Evolutionary conservation across 2,888 invertebrate species (phyloP).

Genomic region (Sepioteuthis lessoniana): DNA sequence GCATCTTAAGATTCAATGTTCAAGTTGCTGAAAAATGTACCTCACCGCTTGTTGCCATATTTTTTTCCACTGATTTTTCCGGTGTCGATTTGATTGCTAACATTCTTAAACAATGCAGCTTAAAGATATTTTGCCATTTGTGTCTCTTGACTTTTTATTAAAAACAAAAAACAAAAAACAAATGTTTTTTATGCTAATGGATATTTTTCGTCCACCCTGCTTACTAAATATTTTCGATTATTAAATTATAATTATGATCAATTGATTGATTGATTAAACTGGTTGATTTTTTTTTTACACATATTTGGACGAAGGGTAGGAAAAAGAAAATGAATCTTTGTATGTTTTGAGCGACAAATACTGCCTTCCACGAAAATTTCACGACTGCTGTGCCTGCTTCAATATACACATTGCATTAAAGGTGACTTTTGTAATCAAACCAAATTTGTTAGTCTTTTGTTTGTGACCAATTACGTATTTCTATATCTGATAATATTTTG

Average conservation of each 20-base stretch:
- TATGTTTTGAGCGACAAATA: conserved; percentile 18
- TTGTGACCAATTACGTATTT: not conserved
- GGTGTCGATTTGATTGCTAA: not conserved
- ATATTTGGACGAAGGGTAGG: not conserved
- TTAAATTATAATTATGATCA: not conserved
- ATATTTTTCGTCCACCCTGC: conserved; percentile 33
- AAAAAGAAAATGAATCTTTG: not conserved
- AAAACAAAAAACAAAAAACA: not conserved
- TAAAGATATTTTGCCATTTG: not conserved
- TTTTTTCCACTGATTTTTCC: not conserved
- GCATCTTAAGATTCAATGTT: not conserved
- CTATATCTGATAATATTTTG: not conserved
- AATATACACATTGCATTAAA: conserved; percentile 17
- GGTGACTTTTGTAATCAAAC: conserved; percentile 4
- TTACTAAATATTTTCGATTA: not conserved
- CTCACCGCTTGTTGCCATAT: not conserved
- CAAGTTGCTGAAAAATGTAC: not conserved
- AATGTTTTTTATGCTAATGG: not conserved
- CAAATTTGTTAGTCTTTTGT: not conserved
- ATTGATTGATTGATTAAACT: not conserved
- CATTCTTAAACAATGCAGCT: not conserved
- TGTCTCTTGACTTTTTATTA: not conserved
- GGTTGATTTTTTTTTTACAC: not conserved
- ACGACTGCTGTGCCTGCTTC: not conserved
- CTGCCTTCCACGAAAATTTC: not conserved